Evolutionary conservation across 2,113 vertebrate species (phyloP), one percentile per base, ranked within the genome.

Genomic region (Menidia beryllina): DNA sequence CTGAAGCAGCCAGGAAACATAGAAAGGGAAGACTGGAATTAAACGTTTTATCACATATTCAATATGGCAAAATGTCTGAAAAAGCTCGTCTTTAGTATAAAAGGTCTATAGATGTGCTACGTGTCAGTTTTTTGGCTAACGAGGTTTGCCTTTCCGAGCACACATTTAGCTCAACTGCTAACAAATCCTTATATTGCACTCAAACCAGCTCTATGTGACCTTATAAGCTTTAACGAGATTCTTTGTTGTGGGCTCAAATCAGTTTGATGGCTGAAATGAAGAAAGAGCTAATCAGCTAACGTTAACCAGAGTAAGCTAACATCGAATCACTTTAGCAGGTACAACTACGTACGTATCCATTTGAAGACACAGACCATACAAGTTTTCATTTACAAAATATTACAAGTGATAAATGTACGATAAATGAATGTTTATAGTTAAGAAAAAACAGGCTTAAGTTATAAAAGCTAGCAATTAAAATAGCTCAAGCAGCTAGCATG

Each of bases 231-330:
- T 9, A 13, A 20, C 48, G 0, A 9, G 3, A 9, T 2, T 50
- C 5, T 48, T 15, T 19, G 7, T 15, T 48, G 47, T 6, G 19
- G 5, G 47, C 23, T 49, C 41, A n/a, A 17, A 19, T 41, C 7
- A 52, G n/a, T 34, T 34, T 34, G 30, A 34, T 34, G 30, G 30
- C 10, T 34, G 30, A 34, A 6, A 34, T 6, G 7, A 34, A 34
- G 2, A 34, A 34, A 8, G 30, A 34, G 10, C 7, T 34, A 34
- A 10, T 8, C 2, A 47, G 57, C 53, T 66, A 58, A 7, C 36
- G 19, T 34, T 60, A 75, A 55, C 55, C n/a, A 23, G n/a, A 5
- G 45, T 65, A 45, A 58, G 45, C 53, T 39, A 12, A 38, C 17
- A 71, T 1, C 11, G 36, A 36, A 52, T 24, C 3, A n/a, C 36